Conservation (phyloP, 2,888 invertebrate genomes). For the Dicranocentrus wangi region DNA sequence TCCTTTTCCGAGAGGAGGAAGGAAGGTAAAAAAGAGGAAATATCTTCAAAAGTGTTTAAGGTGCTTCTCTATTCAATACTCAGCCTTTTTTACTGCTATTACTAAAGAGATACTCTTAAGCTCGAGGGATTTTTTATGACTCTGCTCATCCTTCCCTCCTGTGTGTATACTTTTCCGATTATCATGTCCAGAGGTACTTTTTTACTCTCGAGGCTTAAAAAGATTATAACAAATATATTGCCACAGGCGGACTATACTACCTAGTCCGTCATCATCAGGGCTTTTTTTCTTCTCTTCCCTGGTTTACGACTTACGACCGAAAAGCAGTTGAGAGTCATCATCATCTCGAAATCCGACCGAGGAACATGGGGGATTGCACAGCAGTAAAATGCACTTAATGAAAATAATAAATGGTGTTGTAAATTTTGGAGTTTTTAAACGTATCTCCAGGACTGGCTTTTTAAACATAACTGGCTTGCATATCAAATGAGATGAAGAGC, state of each 20-base stretch:
- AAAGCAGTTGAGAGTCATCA: too few relatives aligned
- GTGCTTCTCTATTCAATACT: slow-evolving; percentile 21
- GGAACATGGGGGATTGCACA: neutral
- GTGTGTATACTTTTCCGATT: neutral
- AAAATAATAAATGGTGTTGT: neutral
- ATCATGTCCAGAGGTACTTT: too few relatives aligned
- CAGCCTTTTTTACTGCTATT: slow-evolving; percentile 1
- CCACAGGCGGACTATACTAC: too few relatives aligned
- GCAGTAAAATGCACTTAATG: slow-evolving; percentile 5
- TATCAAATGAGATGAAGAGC: neutral
- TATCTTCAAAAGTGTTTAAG: slow-evolving; percentile 32
- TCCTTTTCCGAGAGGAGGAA: slow-evolving; percentile 22
- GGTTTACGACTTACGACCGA: too few relatives aligned
- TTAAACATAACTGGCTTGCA: too few relatives aligned
- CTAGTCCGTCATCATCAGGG: too few relatives aligned
- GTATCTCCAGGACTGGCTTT: slow-evolving; percentile 6
- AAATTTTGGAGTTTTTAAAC: slow-evolving; percentile 10
- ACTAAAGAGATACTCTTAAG: neutral
- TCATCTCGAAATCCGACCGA: too few relatives aligned
- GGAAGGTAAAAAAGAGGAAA: slow-evolving; percentile 24
- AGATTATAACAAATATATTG: too few relatives aligned
- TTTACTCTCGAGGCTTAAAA: too few relatives aligned
- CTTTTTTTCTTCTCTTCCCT: too few relatives aligned
- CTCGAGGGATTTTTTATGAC: neutral
- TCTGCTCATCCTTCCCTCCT: neutral